These are phyloP conservation scores for Lucinisca nassula DNA, from an alignment of 2,888 invertebrate genomes.

Conservation along the genomic window DNA sequence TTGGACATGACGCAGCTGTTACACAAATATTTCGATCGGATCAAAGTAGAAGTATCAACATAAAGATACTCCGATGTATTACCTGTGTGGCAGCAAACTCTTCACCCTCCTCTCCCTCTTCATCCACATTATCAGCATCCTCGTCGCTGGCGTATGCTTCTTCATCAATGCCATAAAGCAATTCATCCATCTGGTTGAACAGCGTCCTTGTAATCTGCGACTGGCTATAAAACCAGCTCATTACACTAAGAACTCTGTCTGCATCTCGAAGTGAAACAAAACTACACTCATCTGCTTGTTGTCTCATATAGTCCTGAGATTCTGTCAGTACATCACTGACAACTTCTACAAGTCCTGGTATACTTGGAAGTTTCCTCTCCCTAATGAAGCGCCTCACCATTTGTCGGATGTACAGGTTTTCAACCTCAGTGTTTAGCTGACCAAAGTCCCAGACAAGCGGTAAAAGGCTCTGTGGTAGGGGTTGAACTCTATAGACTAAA, in stretches of 20 bases:
- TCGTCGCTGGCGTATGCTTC: constrained; percentile 33
- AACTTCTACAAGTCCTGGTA: constrained; percentile 55
- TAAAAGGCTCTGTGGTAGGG: constrained; percentile 85
- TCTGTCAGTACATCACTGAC: constrained; percentile 76
- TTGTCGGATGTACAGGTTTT: constrained; percentile 84
- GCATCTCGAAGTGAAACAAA: constrained; percentile 84
- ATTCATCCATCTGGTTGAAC: constrained; percentile 60
- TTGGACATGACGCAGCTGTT: too few relatives aligned
- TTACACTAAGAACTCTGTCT: constrained; percentile 79
- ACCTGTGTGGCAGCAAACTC: too few relatives aligned
- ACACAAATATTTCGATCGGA: too few relatives aligned
- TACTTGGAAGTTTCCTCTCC: constrained; percentile 61
- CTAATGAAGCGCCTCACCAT: constrained; percentile 81
- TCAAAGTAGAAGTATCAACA: too few relatives aligned
- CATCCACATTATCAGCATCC: constrained; percentile 52
- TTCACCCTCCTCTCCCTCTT: constrained; percentile 37
- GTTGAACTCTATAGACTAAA: constrained; percentile 86
- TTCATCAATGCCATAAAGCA: constrained; percentile 60
- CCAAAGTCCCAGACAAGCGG: constrained; percentile 87
- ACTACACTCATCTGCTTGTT: constrained; percentile 82
- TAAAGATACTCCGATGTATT: too few relatives aligned
- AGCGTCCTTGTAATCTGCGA: constrained; percentile 44
- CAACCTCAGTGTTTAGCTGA: constrained; percentile 79
- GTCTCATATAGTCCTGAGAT: constrained; percentile 82
- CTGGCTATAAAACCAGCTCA: constrained; percentile 80